Evolutionary conservation across 2,797 vertebrate species (phyloP).

Genomic region (Cynodonichthys magdalenae): DNA sequence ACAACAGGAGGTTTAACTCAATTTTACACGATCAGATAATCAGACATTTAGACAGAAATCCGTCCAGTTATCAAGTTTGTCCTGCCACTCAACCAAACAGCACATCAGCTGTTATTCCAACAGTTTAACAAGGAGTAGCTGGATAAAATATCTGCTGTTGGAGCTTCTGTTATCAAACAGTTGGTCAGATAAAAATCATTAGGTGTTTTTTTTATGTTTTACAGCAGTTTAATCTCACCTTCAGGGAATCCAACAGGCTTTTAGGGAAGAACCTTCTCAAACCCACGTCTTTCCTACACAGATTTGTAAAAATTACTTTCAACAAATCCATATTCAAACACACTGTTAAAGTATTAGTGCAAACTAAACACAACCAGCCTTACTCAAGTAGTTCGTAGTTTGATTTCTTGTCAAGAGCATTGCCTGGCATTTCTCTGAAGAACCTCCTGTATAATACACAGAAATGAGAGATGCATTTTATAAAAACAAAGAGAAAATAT

Average conservation of each 20-base stretch:
- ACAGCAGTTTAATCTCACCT: conserved; percentile 80
- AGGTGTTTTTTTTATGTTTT: not conserved
- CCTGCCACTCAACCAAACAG: conserved; percentile 22
- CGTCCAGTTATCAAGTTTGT: conserved; percentile 30
- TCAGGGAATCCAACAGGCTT: conserved; percentile 95
- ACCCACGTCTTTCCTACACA: conserved; percentile 94
- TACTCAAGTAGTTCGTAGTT: conserved; percentile 99
- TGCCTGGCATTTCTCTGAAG: conserved; percentile 97
- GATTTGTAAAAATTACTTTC: not conserved
- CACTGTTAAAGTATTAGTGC: not conserved
- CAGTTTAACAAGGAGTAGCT: not conserved
- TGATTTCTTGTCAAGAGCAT: conserved; percentile 98
- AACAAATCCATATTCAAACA: too few relatives aligned
- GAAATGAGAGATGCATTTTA: not conserved
- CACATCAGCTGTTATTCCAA: conserved; percentile 19
- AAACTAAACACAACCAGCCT: conserved; percentile 63
- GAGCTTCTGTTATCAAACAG: not conserved
- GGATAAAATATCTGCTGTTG: not conserved
- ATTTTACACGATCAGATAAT: conserved; percentile 56
- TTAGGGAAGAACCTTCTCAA: conserved; percentile 97
- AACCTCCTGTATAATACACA: conserved; percentile 85
- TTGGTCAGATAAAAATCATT: not conserved
- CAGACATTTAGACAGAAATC: conserved; percentile 46
- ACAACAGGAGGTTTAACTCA: conserved; percentile 50
- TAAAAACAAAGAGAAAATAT: too few relatives aligned